Base-by-base conservation (phyloP, 2,888 invertebrate genomes). In the Callyntrura guangdongensis region DNA sequence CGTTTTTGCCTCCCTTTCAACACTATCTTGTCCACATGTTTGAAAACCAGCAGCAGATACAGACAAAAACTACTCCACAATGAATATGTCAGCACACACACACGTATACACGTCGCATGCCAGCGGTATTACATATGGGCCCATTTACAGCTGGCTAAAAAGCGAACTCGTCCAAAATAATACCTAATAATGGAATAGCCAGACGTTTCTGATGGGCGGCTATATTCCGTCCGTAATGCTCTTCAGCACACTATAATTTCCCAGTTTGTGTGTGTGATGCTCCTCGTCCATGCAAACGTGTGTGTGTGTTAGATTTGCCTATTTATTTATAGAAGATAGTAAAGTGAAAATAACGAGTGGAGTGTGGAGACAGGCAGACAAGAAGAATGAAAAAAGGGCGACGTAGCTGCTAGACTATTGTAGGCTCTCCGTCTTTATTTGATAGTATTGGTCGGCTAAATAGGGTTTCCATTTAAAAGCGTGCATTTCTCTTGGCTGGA, bases 131-230 rank as follows among this genome's bases (percentile, higher is more conserved):
- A 36, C 36, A 6, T 36, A 36, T 6, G 36, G 45, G 72, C 72
- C 25, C 27, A 36, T 67, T 67, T 67, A 27, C 67, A 67, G 27
- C 67, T 67, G 67, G 64, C 64, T 64, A 64, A 25, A 67, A 67
- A 67, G 17, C 20, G 3, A 17, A 12, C 27, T 36, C 36, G 36
- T 36, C 36, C 36, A 6, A 36, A 4, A 36, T 36, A 36, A 36
- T 36, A 6, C 36, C 61, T 20, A 56, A 56, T 56, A 56, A 56
- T n/a, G 56, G 56, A 56, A 56, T 5, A 17, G n/a, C n/a, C 53
- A 53, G 14, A 56, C 17, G 36, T 56, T 5, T n/a, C 14, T 56
- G 56, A 5, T 56, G n/a, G 14, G 5, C 17, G n/a, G 11, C 53
- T 56, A n/a, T 56, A 56, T 1, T 6, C 56, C 56, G n/a, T 36